Conservation (phyloP, 2,888 invertebrate species). For the Microctonus aethiopoides region DNA sequence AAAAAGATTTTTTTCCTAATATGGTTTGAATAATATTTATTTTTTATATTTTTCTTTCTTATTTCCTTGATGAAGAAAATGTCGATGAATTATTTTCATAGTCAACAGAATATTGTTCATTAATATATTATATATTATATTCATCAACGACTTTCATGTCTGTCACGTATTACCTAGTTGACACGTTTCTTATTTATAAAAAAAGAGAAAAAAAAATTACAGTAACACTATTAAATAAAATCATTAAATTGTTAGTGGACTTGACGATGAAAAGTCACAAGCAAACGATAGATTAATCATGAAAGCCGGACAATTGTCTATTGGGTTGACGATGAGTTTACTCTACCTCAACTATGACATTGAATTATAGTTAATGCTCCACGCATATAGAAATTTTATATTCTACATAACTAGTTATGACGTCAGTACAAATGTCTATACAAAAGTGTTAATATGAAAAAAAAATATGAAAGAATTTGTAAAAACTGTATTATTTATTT, state of each 20-base stretch:
- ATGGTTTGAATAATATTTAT: neutral
- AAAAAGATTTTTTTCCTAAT: neutral
- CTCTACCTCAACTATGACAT: neutral
- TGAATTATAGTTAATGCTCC: neutral
- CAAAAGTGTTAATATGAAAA: neutral
- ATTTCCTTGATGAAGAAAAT: constrained; percentile 14
- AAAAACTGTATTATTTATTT: neutral
- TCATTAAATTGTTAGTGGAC: neutral
- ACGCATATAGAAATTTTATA: neutral
- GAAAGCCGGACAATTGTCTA: neutral
- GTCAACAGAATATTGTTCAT: neutral
- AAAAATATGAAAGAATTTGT: neutral
- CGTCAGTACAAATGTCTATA: neutral
- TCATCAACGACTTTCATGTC: neutral
- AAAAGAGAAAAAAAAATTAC: neutral
- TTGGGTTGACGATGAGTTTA: neutral
- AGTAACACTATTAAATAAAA: no score
- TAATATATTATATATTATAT: no score
- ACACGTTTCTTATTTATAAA: neutral
- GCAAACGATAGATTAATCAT: neutral
- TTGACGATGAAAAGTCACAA: neutral
- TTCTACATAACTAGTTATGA: neutral
- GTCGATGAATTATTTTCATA: neutral
- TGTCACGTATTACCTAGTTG: neutral
- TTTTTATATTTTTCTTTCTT: constrained; percentile 8